Conservation (phyloP, 1,140 invertebrate species). For the Conus betulinus region DNA sequence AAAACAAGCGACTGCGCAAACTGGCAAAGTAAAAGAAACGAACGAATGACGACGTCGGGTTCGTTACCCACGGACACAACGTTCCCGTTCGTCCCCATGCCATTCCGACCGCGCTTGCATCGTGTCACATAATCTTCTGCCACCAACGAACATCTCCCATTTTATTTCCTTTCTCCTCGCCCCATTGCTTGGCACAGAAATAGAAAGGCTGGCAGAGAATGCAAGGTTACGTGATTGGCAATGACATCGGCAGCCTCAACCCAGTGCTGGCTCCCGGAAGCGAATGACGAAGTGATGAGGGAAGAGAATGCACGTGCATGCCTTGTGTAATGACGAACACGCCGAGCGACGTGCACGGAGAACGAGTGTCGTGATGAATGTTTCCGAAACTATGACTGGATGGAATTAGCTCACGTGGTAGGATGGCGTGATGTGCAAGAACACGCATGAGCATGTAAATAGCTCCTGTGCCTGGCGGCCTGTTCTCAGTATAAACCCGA, state of each 20-base stretch:
- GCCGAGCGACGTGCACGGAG: not conserved
- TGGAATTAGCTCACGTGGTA: not conserved
- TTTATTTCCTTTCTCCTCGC: not conserved
- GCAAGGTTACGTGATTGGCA: slow-evolving; percentile 1
- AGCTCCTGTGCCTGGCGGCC: too few relatives aligned
- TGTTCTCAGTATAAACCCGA: too few relatives aligned
- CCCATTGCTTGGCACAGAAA: not conserved
- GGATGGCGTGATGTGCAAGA: not conserved
- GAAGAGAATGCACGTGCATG: not conserved
- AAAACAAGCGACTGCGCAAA: too few relatives aligned
- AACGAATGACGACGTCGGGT: too few relatives aligned
- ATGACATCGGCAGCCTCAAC: not conserved
- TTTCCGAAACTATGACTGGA: not conserved
- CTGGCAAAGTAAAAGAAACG: too few relatives aligned
- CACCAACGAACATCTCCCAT: not conserved
- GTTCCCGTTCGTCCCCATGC: not conserved
- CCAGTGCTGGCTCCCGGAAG: not conserved
- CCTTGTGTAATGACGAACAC: not conserved
- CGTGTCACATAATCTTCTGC: not conserved
- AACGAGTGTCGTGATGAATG: not conserved
- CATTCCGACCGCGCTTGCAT: not conserved
- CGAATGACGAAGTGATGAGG: not conserved
- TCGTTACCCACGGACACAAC: too few relatives aligned
- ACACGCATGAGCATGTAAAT: too few relatives aligned
- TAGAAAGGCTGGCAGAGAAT: not conserved